Percentiles rank a stretch among this genome's conserved stretches.
Conservation (phyloP, 1,140 invertebrate genomes). For the Cotesia typhae region DNA sequence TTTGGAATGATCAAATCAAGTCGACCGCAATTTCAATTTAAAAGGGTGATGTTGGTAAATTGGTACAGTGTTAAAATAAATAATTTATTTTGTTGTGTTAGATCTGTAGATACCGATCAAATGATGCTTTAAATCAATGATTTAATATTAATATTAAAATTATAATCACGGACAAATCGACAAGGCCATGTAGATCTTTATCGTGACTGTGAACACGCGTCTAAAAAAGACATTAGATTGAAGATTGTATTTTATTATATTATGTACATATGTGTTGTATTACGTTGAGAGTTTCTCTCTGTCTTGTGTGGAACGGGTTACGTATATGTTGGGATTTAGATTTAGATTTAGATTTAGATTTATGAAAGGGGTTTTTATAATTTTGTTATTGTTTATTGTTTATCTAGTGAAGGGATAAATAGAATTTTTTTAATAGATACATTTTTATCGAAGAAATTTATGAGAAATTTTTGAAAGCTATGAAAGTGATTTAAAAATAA, state of each 20-base stretch:
- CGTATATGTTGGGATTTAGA: background rate
- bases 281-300: too few relatives aligned
- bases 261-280: too few relatives aligned
- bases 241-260: background rate
- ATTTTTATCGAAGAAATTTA: too few relatives aligned
- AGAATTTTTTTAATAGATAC: too few relatives aligned
- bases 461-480: too few relatives aligned
- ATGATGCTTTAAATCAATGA: conserved; percentile 10
- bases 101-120: background rate
- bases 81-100: conserved; percentile 5
- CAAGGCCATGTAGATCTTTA: conserved; percentile 5
- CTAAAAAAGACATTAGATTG: conserved; percentile 4
- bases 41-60: background rate
- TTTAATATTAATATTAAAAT: conserved; percentile 12
- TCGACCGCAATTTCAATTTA: conserved; percentile 13
- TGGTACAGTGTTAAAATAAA: background rate
- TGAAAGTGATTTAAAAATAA: too few relatives aligned
- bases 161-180: conserved; percentile 10
- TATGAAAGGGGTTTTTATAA: background rate
- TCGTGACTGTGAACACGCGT: conserved; percentile 9
- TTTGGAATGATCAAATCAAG: conserved; percentile 6
- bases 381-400: too few relatives aligned
- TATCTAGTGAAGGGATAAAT: too few relatives aligned
- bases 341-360: conserved; percentile 12
- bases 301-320: background rate